Percentiles rank a stretch among this genome's conserved stretches.
Conservation (phyloP, 2,888 invertebrate genomes). For the Chromoteleia sp. region DNA sequence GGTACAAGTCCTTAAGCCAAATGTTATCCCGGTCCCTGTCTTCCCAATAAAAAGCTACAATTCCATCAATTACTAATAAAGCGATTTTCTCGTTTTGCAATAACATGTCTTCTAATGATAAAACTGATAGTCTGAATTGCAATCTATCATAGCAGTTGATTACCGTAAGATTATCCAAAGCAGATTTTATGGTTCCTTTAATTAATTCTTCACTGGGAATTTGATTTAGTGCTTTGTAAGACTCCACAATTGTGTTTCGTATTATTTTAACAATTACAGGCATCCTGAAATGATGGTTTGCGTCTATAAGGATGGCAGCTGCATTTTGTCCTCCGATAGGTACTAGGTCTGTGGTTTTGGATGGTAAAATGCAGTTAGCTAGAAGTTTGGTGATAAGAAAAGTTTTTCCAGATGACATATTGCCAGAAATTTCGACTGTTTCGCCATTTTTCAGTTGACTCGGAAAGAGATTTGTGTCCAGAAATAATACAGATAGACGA, state of each 20-base stretch:
- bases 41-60: constrained; percentile 86
- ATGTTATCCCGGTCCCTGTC: constrained; percentile 76
- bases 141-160: constrained; percentile 83
- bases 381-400: constrained; percentile 85
- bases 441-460: constrained; percentile 82
- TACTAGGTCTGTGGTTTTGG: constrained; percentile 72
- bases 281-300: constrained; percentile 85
- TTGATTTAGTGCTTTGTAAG: constrained; percentile 66
- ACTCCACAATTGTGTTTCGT: constrained; percentile 76
- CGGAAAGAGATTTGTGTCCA: constrained; percentile 85
- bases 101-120: constrained; percentile 83
- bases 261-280: constrained; percentile 82
- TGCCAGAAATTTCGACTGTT: constrained; percentile 85
- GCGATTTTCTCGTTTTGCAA: constrained; percentile 83
- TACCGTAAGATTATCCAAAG: constrained; percentile 82
- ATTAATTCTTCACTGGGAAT: constrained; percentile 68
- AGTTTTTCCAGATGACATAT: constrained; percentile 85
- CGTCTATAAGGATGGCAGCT: constrained; percentile 85
- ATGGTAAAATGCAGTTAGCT: constrained; percentile 84
- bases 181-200: constrained; percentile 75
- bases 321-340: constrained; percentile 84
- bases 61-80: constrained; percentile 85
- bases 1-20: constrained; percentile 85
- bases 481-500: constrained; percentile 82
- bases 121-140: constrained; percentile 81